A percentile compares a stretch with the other conserved stretches of the same genome.
Conservation (phyloP, 2,888 invertebrate genomes). For the Drosophila lutescens region DNA sequence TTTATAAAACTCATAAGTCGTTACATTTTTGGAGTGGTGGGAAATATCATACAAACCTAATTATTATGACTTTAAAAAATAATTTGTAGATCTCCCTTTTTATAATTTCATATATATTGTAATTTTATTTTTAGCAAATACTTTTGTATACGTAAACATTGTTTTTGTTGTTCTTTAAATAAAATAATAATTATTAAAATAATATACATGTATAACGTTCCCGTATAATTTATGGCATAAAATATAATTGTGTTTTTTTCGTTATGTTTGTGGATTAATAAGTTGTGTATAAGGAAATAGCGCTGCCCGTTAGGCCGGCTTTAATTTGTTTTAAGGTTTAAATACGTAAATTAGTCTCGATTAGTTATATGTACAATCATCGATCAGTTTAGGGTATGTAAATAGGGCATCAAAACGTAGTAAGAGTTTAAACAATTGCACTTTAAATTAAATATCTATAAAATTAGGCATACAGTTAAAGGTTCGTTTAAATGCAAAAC, state of each 20-base stretch:
- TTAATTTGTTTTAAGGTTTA: constrained; percentile 49
- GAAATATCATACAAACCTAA: background rate
- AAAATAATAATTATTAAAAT: constrained; percentile 61
- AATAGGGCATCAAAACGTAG: constrained; percentile 36
- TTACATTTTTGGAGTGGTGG: background rate
- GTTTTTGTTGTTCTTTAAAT: constrained; percentile 59
- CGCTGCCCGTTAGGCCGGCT: constrained; percentile 30
- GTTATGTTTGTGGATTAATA: constrained; percentile 41
- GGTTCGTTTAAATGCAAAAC: constrained; percentile 70
- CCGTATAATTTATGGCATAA: constrained; percentile 77
- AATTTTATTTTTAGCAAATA: constrained; percentile 66
- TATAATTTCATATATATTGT: constrained; percentile 48
- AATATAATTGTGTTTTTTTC: constrained; percentile 57
- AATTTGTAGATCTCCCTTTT: background rate
- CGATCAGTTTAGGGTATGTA: constrained; percentile 21
- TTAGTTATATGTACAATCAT: constrained; percentile 59
- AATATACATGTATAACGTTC: constrained; percentile 65
- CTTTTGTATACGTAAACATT: constrained; percentile 75
- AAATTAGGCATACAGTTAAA: constrained; percentile 52
- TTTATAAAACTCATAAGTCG: background rate
- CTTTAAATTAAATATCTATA: constrained; percentile 53
- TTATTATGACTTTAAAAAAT: background rate
- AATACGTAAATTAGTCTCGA: constrained; percentile 75
- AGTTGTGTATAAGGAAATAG: constrained; percentile 63
- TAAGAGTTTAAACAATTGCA: constrained; percentile 52